Conservation (phyloP, 2,113 vertebrate genomes). For the Clarias batrachus region DNA sequence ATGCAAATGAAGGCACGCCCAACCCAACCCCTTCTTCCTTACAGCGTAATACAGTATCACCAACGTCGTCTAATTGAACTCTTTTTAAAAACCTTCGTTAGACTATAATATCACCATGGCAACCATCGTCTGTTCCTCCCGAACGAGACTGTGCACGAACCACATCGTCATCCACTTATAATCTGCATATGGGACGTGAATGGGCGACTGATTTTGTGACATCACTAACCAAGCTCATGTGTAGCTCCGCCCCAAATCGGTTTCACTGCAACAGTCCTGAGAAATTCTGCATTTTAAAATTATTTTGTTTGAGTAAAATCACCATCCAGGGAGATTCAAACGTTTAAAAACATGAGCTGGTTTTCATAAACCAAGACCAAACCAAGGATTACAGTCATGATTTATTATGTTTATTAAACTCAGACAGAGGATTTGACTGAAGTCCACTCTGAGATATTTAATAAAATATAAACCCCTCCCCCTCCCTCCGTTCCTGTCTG, state of each 20-base stretch:
- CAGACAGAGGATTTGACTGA: slow-evolving; percentile 2
- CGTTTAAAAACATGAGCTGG: neutral
- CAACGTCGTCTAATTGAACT: neutral
- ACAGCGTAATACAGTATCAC: neutral
- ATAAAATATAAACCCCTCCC: neutral
- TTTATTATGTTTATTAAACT: neutral
- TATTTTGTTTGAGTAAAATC: neutral
- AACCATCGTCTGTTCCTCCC: neutral
- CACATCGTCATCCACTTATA: neutral
- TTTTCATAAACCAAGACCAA: neutral
- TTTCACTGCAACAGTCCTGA: neutral
- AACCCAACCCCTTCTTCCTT: neutral
- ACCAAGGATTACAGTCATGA: neutral
- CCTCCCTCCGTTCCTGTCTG: neutral
- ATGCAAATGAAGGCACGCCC: neutral
- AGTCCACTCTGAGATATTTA: neutral
- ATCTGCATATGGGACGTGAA: neutral
- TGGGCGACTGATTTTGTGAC: neutral
- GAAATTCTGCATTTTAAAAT: neutral
- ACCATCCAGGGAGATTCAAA: neutral
- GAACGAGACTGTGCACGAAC: neutral
- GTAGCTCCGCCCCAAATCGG: neutral
- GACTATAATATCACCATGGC: neutral
- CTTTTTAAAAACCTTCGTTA: neutral
- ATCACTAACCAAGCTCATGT: neutral